Base-by-base conservation (phyloP, 2,888 invertebrate species). In the Resseliella maxima region DNA sequence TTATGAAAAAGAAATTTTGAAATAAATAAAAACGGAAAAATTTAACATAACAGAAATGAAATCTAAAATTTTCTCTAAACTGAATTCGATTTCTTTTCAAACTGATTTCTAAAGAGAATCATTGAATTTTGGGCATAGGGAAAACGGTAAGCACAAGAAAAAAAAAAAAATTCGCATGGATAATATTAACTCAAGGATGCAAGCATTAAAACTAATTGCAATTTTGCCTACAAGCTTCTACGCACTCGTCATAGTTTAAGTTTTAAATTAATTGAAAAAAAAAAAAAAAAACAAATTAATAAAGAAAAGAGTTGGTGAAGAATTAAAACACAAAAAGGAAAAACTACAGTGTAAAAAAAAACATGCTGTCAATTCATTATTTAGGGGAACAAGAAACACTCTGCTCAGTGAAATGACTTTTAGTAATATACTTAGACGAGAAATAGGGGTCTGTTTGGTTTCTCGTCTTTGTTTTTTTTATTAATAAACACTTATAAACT, bases 321-420 rank as follows among this genome's bases (percentile, higher is more conserved):
- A 72, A 35, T 31, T 27, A 27, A 72, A 72, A 35, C 72, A 72
- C 35, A 72, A 3, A 72, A 18, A 35, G 72, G 10, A 31, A 31
- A 59, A 59, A 59, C 72, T 72, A 72, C 72, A 72, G 72, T 72
- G 72, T 72, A 18, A 18, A 50, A 50, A 59, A 59, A 72, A 72
- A 72, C 72, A 72, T 72, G 72, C 72, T 72, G 35, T 72, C n/a
- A 72, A 72, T 72, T 72, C 31, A 31, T 12, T 50, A 12, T 12
- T 12, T 31, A 35, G 35, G 72, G 2, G 31, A 72, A 72, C 72
- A 72, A 72, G 6, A 31, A 27, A 72, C 72, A 72, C 31, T n/a
- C 59, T 59, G 59, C 59, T 59, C 59, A 24, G n/a, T 59, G 59
- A 59, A 24, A 24, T 59, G 24, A 59, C 1, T 31, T 72, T 72